Percentiles rank a stretch among this genome's conserved stretches.
These are phyloP conservation scores for Sphaerodactylus townsendi DNA, from an alignment of 2,113 vertebrate genomes.

Conservation along the genomic window DNA sequence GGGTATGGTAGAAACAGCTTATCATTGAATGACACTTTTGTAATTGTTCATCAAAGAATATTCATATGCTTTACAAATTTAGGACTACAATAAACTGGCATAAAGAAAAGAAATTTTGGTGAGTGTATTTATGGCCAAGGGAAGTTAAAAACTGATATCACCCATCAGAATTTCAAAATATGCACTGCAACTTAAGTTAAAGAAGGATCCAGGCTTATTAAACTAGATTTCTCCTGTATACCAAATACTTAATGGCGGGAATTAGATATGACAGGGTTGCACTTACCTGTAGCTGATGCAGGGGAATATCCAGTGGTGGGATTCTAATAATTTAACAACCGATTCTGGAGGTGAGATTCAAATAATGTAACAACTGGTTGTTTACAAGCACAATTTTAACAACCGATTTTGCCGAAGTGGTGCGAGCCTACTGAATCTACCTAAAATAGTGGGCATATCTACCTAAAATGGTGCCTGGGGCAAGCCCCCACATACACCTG, in stretches of 20 bases:
- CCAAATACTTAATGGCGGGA: slow-evolving; percentile 13
- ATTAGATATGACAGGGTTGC: background rate
- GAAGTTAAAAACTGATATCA: background rate
- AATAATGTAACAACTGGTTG: no score
- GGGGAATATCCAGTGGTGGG: no score
- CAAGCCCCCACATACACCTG: no score
- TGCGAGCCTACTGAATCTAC: no score
- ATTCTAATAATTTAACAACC: no score
- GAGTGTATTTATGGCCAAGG: background rate
- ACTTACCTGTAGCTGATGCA: no score
- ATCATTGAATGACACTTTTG: slow-evolving; percentile 31
- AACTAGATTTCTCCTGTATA: slow-evolving; percentile 20
- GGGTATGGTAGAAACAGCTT: slow-evolving; percentile 15
- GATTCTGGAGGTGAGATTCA: no score
- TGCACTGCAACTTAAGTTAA: slow-evolving; percentile 2
- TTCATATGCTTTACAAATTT: slow-evolving; percentile 32
- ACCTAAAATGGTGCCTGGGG: no score
- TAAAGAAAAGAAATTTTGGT: background rate
- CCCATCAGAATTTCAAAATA: slow-evolving; percentile 10
- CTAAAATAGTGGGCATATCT: no score
- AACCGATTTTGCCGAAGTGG: no score
- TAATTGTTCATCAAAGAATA: slow-evolving; percentile 25
- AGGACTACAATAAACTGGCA: slow-evolving; percentile 21
- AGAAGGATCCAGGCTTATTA: slow-evolving; percentile 15
- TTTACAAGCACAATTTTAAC: no score